Evolutionary conservation across 2,797 vertebrate genomes (phyloP), one percentile per base, ranked within the genome.

Genomic region (Limnodromus scolopaceus): DNA sequence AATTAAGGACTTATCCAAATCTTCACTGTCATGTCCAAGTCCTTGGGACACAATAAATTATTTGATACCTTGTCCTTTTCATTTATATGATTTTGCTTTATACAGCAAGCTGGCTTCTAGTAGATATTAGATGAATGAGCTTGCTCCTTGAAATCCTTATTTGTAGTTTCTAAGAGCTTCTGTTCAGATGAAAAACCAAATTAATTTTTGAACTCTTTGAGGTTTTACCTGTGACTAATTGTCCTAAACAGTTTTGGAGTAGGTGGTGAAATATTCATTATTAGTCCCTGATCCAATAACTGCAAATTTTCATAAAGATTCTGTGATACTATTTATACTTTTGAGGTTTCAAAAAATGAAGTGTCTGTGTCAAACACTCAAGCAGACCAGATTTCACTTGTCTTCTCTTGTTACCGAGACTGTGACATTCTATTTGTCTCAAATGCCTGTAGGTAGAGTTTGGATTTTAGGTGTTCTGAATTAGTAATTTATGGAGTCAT

Each of bases 401-500:
- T 70, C 38, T 57, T 91, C 49, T 81, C 41, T 87, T 41, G 38
- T 88, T 57, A 58, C 24, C 16, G 20, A 92, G 71, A 46, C 58
- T 36, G 41, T 94, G 68, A 93, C 51, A 66, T 36, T 93, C 84
- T 84, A 57, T 93, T 95, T 76, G 51, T 89, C 86, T 93, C 34
- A 82, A 89, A 77, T 87, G 77, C 86, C 64, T 95, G 71, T 81
- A 94, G 92, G 81, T 97, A 39, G 51, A 57, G 71, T 87, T 94
- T 75, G 61, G 75, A 49, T 64, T 92, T 91, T 90, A 88, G 71
- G 86, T 89, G 65, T 84, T 63, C 32, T 48, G 84, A 78, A 82
- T 91, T 70, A 94, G 86, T 78, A 82, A 93, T 93, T 96, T 93
- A 92, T 89, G 45, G 69, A 97, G 79, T 94, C 65, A 80, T 49